Evolutionary conservation across 2,113 vertebrate species (phyloP).

Genomic region (Struthio camelus): DNA sequence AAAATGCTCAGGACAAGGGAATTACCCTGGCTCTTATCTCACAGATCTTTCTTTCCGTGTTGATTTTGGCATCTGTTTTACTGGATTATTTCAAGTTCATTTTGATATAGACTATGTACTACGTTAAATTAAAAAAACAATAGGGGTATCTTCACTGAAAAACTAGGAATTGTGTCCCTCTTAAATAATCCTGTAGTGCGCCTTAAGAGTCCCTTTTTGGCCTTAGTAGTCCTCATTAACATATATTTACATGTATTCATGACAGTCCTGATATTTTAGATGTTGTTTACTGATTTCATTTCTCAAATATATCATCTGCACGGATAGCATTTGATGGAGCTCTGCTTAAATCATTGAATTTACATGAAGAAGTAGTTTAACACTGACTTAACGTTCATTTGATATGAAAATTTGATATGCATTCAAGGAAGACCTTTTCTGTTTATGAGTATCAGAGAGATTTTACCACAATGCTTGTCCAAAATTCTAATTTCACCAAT

Average conservation of each 20-base stretch:
- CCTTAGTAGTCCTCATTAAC: background rate
- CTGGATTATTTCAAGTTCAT: background rate
- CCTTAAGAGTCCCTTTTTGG: too few species aligned
- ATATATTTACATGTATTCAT: background rate
- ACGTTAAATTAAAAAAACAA: slow-evolving; percentile 11
- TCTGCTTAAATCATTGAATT: background rate
- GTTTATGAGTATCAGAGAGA: background rate
- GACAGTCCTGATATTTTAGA: background rate
- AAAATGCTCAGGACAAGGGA: background rate
- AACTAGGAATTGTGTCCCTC: background rate
- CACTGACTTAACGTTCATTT: too few species aligned
- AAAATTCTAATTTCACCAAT: background rate
- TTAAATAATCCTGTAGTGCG: background rate
- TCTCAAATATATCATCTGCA: background rate
- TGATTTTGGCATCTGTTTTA: background rate
- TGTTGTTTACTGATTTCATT: background rate
- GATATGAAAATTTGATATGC: too few species aligned
- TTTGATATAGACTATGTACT: background rate
- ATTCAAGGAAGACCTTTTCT: background rate
- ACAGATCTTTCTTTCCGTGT: background rate
- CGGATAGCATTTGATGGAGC: background rate
- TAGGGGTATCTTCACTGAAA: background rate
- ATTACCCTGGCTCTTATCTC: slow-evolving; percentile 12
- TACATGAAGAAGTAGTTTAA: background rate
- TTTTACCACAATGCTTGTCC: background rate